Conservation (phyloP, 64 coral and sea anemone genomes). For the Exaiptasia diaphana region DNA sequence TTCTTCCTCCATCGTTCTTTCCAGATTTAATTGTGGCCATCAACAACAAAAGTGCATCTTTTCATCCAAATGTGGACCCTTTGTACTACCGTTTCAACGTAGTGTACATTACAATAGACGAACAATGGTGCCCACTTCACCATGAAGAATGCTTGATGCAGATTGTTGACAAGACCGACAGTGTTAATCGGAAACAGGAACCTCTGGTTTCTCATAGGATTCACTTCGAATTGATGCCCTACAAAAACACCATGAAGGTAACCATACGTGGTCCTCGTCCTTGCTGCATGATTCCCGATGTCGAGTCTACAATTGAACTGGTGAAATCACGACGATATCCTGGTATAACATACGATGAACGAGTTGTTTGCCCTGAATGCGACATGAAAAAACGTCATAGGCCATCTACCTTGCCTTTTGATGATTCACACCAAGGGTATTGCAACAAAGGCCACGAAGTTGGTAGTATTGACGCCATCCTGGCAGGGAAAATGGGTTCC, state of each 20-base stretch:
- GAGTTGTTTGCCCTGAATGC: constrained; percentile 45
- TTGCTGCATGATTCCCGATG: constrained; percentile 54
- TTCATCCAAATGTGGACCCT: constrained; percentile 1
- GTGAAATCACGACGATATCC: constrained; percentile 56
- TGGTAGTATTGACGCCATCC: constrained; percentile 11
- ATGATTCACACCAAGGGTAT: neutral
- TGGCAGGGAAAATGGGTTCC: constrained; percentile 22
- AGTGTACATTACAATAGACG: constrained; percentile 67
- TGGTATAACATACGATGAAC: constrained; percentile 44
- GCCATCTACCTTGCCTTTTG: constrained; percentile 16
- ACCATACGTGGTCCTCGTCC: constrained; percentile 36
- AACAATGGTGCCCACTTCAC: no score
- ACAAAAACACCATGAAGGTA: constrained; percentile 51
- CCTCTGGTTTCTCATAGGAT: constrained; percentile 56
- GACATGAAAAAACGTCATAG: constrained; percentile 9
- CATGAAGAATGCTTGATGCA: constrained; percentile 19
- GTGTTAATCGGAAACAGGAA: constrained; percentile 6
- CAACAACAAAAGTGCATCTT: constrained; percentile 3
- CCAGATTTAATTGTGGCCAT: constrained; percentile 40
- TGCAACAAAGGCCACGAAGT: constrained; percentile 63
- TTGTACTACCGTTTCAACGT: constrained; percentile 63
- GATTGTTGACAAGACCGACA: neutral
- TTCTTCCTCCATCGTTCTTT: constrained; percentile 77
- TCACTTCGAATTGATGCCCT: constrained; percentile 35
- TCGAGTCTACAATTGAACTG: constrained; percentile 38